Conservation (phyloP, 2,888 invertebrate species). For the Limenitis camilla region DNA sequence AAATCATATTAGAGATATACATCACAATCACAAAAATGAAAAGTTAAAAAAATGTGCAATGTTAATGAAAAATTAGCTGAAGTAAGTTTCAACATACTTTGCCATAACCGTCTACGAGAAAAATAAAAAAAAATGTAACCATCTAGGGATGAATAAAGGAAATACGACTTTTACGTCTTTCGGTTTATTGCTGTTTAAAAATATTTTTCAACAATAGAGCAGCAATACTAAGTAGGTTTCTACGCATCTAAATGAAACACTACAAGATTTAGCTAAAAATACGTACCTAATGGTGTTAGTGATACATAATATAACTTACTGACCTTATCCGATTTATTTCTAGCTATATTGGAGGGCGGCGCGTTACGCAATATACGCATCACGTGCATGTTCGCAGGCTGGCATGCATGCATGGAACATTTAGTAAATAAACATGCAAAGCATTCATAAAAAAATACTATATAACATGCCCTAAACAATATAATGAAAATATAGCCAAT, state of each 20-base stretch:
- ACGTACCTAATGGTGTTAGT: conserved; percentile 3
- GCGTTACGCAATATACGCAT: conserved; percentile 88
- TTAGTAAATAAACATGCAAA: conserved; percentile 33
- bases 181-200: too few species aligned
- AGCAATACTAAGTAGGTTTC: not conserved
- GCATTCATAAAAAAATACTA: not conserved
- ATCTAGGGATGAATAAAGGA: too few species aligned
- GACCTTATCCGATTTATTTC: conserved; percentile 91
- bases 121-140: too few species aligned
- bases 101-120: too few species aligned
- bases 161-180: too few species aligned
- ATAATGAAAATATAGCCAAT: conserved; percentile 2
- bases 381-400: conserved; percentile 86
- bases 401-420: conserved; percentile 61
- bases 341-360: conserved; percentile 88
- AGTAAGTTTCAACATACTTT: too few species aligned
- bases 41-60: too few species aligned
- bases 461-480: not conserved
- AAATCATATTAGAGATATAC: too few species aligned
- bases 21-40: too few species aligned
- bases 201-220: too few species aligned
- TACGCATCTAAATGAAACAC: not conserved
- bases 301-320: conserved; percentile 38
- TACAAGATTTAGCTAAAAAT: conserved; percentile 5
- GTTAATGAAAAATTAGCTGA: too few species aligned